Evolutionary conservation across 2,888 invertebrate genomes (phyloP), one percentile per base, ranked within the genome.

Genomic region (Idaea straminata): DNA sequence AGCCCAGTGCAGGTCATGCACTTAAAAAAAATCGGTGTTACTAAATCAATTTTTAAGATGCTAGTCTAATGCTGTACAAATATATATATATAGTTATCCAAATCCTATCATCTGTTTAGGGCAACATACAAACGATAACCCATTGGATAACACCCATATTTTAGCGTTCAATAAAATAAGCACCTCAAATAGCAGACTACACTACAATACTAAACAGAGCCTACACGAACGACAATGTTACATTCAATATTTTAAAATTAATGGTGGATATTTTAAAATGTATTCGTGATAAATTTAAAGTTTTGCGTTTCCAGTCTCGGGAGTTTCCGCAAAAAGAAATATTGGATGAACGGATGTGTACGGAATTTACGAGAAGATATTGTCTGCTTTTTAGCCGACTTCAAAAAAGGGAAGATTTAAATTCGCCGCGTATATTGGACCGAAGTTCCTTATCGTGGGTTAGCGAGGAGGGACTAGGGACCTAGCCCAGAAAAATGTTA

Each of bases 221-320:
- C 47, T 47, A 47, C 47, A 47, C 47, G 47, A 47, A 47, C 47
- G 47, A 47, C 47, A 47, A 47, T 47, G 75, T 72, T 79, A 86
- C 83, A 81, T 80, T 83, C 78, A 71, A 78, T 79, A 81, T 82
- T 84, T 83, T 82, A 81, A 82, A 66, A 68, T 68, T 62, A 67
- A 62, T 63, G 75, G 76, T 79, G 77, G 78, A 83, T 80, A 81
- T 82, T 85, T 85, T 83, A 59, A 13, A 87, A 88, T 86, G 88
- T 87, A 91, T 91, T 91, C 88, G 89, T 89, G 85, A 86, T 83
- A 83, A 87, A 87, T 83, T 82, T 82, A 79, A 87, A 90, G 85
- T 89, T 86, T 81, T 79, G 78, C 77, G 77, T 77, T 72, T 74
- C 77, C 73, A 75, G 74, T 76, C 80, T 80, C 81, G 81, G 69